Evolutionary conservation across 1,140 invertebrate species (phyloP).

Genomic region (Drosophila cardini): DNA sequence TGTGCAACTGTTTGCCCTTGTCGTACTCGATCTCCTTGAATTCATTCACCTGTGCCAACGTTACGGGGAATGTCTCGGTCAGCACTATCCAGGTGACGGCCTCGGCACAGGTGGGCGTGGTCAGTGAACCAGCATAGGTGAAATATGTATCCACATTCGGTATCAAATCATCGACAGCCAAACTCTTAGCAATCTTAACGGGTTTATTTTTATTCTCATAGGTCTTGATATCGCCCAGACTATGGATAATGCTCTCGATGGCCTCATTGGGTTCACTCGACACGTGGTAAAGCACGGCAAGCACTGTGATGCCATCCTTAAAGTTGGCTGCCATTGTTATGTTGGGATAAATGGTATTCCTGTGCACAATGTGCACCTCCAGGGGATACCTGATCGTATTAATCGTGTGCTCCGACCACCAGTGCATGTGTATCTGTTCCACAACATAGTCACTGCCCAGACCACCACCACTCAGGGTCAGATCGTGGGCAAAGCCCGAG

Average conservation of each 20-base stretch:
- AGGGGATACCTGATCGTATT: constrained; percentile 86
- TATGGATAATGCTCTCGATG: constrained; percentile 72
- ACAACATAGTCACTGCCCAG: constrained; percentile 86
- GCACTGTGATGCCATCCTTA: constrained; percentile 88
- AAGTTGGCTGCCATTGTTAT: constrained; percentile 86
- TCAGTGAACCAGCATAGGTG: constrained; percentile 90
- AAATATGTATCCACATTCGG: constrained; percentile 87
- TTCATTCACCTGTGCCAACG: constrained; percentile 85
- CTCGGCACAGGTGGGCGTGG: constrained; percentile 90
- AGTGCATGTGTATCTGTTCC: constrained; percentile 91
- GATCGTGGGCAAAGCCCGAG: constrained; percentile 75
- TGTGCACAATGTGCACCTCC: constrained; percentile 90
- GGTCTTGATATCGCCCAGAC: constrained; percentile 69
- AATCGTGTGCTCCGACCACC: constrained; percentile 91
- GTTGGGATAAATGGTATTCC: constrained; percentile 86
- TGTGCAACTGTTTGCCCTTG: constrained; percentile 74
- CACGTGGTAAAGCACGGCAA: constrained; percentile 90
- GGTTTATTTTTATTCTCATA: constrained; percentile 85
- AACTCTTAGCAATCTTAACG: constrained; percentile 83
- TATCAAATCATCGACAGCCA: constrained; percentile 85
- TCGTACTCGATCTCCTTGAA: constrained; percentile 84
- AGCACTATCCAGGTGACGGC: constrained; percentile 91
- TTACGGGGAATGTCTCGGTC: constrained; percentile 87
- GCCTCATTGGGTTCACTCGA: constrained; percentile 58
- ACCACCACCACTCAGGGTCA: constrained; percentile 86